phyloP scores from a whole-genome alignment of 2,888 invertebrate species.

The Lacanobia oleracea region DNA sequence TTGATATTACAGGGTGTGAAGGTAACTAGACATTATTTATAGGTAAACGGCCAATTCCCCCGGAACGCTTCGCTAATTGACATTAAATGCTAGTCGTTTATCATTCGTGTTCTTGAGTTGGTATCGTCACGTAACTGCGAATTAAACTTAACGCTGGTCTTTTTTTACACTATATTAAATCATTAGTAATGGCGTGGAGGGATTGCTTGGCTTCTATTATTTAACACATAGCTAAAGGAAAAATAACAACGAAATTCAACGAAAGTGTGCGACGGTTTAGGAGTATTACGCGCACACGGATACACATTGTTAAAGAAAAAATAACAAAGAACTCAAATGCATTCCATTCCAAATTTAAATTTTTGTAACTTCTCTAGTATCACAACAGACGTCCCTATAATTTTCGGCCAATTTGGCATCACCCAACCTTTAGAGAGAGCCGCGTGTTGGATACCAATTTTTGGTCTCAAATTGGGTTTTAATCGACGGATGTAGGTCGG shows the following conservation, averaged over 20 bases:
- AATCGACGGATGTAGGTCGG: conserved; percentile 82
- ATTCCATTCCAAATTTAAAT: neutral
- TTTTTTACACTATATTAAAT: conserved; percentile 57
- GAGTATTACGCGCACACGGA: no score
- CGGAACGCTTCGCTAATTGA: conserved; percentile 84
- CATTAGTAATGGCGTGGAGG: conserved; percentile 22
- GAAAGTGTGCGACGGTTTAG: no score
- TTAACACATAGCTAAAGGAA: neutral
- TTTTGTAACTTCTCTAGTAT: conserved; percentile 22
- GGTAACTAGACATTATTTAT: conserved; percentile 74
- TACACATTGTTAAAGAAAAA: neutral
- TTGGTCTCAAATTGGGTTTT: conserved; percentile 79
- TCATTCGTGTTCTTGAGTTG: conserved; percentile 80
- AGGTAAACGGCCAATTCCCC: conserved; percentile 72
- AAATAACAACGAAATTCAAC: neutral
- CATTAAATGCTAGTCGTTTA: conserved; percentile 83
- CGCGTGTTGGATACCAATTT: conserved; percentile 66
- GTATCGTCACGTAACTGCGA: conserved; percentile 74
- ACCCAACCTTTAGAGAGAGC: conserved; percentile 66
- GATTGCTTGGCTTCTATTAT: neutral
- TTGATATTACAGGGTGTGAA: conserved; percentile 59
- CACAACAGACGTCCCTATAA: conserved; percentile 37
- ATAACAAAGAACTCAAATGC: neutral
- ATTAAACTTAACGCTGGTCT: conserved; percentile 67
- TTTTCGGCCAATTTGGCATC: conserved; percentile 69